phyloP scores from a whole-genome alignment of 1,140 invertebrate genomes.

The Drosophila murphyi region DNA sequence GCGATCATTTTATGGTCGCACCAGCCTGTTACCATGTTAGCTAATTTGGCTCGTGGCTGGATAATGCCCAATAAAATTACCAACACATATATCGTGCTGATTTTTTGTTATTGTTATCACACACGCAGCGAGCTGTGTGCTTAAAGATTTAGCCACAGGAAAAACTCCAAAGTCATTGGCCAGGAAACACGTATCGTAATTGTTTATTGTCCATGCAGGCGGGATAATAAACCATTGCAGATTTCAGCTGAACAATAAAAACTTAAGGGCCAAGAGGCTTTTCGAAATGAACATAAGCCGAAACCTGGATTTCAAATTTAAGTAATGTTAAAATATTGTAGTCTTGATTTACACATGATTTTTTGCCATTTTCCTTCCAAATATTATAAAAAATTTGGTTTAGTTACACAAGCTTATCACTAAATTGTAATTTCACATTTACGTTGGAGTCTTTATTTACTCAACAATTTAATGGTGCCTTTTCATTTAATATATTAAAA shows the following conservation, averaged over 20 bases:
- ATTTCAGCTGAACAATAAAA: conserved; percentile 8
- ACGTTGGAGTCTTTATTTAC: no score
- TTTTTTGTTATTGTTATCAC: conserved; percentile 24
- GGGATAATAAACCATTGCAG: conserved; percentile 10
- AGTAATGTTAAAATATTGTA: no score
- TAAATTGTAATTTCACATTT: no score
- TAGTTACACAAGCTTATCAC: no score
- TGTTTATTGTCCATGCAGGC: no score
- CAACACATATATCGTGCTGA: conserved; percentile 19
- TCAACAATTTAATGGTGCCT: no score
- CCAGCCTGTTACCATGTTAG: conserved; percentile 21
- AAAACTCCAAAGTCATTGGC: conserved; percentile 17
- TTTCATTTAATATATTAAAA: no score
- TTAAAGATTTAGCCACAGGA: conserved; percentile 5
- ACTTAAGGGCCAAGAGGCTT: background rate
- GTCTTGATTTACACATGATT: no score
- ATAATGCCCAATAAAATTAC: conserved; percentile 42
- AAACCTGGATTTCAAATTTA: background rate
- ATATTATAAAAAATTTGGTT: no score
- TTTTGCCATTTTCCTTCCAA: no score
- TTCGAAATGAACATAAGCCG: background rate
- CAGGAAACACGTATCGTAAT: background rate
- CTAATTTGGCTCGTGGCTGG: conserved; percentile 30
- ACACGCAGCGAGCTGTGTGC: background rate
- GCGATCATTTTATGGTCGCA: conserved; percentile 37